A percentile compares a stretch with the other conserved stretches of the same genome.
These are phyloP conservation scores for Poecile atricapillus DNA, from an alignment of 2,113 vertebrate species.

Conservation along the genomic window DNA sequence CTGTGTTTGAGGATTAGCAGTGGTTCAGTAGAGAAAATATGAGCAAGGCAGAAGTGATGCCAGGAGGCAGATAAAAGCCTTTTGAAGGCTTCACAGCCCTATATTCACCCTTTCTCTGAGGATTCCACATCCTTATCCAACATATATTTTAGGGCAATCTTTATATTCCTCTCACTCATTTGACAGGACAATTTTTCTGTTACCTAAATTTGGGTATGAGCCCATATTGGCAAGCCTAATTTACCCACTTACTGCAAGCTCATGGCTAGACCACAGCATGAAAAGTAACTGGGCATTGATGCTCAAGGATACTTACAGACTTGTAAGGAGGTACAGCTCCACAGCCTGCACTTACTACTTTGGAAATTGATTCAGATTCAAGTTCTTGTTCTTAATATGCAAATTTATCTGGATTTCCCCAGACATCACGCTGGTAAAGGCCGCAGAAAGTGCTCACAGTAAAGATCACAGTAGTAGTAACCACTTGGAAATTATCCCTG, in stretches of 20 bases:
- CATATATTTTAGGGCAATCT: background rate
- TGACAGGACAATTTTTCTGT: background rate
- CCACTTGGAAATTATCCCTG: background rate
- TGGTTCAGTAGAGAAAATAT: background rate
- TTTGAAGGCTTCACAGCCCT: background rate
- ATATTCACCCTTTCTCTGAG: background rate
- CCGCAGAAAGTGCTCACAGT: background rate
- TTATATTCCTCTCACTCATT: background rate
- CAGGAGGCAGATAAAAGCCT: background rate
- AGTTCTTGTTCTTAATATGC: background rate
- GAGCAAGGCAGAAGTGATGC: background rate
- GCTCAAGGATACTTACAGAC: background rate
- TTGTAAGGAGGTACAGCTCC: background rate
- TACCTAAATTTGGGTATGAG: background rate
- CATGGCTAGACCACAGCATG: background rate
- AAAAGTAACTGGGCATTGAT: background rate
- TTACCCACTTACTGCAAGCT: background rate
- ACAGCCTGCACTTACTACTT: background rate
- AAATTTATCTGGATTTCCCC: background rate
- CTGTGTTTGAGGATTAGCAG: background rate
- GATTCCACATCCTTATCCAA: background rate
- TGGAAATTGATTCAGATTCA: background rate
- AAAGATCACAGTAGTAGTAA: background rate
- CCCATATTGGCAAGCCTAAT: background rate
- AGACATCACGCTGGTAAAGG: background rate